Evolutionary conservation across 2,888 invertebrate species (phyloP).

Genomic region (Pammene aurita): DNA sequence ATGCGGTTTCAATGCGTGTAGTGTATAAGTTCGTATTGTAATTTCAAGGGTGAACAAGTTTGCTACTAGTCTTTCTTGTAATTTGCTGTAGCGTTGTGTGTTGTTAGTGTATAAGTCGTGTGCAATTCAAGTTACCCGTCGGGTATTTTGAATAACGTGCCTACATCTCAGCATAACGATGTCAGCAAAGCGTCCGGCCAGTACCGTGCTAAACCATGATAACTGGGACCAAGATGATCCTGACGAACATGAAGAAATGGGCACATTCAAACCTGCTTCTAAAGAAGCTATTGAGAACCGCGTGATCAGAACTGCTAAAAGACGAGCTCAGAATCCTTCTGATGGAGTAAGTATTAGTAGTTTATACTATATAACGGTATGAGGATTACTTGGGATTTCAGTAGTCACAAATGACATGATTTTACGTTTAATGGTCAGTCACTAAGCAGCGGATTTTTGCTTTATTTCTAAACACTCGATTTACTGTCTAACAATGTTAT

Average conservation of each 20-base stretch:
- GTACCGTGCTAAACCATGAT: constrained; percentile 89
- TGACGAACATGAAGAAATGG: constrained; percentile 86
- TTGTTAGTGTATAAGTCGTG: not conserved
- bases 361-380: no score
- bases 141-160: constrained; percentile 22
- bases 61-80: not conserved
- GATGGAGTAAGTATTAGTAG: constrained; percentile 59
- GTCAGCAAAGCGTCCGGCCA: constrained; percentile 89
- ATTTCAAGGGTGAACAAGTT: not conserved
- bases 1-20: constrained; percentile 17
- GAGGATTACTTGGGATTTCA: not conserved
- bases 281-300: constrained; percentile 89
- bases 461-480: no score
- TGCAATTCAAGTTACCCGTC: constrained; percentile 16
- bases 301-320: constrained; percentile 90
- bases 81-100: not conserved
- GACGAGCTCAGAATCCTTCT: constrained; percentile 72
- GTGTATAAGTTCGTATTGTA: not conserved
- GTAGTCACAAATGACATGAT: not conserved
- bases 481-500: no score
- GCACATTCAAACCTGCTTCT: constrained; percentile 85
- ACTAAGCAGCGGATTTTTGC: no score
- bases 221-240: constrained; percentile 93
- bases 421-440: not conserved
- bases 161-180: constrained; percentile 62